Evolutionary conservation across 2,888 invertebrate genomes (phyloP).

Genomic region (Formica aserva): DNA sequence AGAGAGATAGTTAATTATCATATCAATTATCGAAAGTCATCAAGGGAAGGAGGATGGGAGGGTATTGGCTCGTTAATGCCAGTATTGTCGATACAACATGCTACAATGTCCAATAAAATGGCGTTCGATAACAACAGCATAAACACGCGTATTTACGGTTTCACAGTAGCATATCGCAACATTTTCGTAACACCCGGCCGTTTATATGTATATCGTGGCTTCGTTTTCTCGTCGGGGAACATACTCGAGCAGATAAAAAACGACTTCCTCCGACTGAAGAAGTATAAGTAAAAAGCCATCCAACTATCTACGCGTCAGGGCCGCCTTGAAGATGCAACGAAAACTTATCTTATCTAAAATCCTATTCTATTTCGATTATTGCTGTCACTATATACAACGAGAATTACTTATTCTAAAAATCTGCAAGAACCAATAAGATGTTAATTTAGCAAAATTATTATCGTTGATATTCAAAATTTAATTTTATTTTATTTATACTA

Average conservation of each 20-base stretch:
- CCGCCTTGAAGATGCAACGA: background rate
- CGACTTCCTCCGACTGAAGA: conserved; percentile 20
- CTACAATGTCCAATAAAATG: conserved; percentile 45
- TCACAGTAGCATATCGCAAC: background rate
- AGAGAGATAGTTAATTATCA: conserved; percentile 54
- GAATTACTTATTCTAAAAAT: background rate
- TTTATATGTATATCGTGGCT: conserved; percentile 19
- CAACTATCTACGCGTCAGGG: conserved; percentile 17
- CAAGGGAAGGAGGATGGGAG: conserved; percentile 4
- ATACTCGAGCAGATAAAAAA: conserved; percentile 35
- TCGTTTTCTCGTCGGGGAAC: conserved; percentile 19
- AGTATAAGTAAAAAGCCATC: conserved; percentile 45
- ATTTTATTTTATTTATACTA: background rate
- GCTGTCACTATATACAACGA: background rate
- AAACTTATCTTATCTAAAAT: background rate
- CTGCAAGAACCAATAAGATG: background rate
- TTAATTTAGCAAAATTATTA: background rate
- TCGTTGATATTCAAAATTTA: background rate
- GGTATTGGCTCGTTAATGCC: conserved; percentile 37
- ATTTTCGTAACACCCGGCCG: conserved; percentile 39
- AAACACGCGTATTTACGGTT: conserved; percentile 38
- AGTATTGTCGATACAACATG: conserved; percentile 39
- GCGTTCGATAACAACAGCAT: conserved; percentile 21
- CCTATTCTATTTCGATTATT: background rate
- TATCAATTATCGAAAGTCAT: conserved; percentile 55